These are phyloP conservation scores for Nineta flava DNA, from an alignment of 2,888 invertebrate genomes.

Conservation along the genomic window DNA sequence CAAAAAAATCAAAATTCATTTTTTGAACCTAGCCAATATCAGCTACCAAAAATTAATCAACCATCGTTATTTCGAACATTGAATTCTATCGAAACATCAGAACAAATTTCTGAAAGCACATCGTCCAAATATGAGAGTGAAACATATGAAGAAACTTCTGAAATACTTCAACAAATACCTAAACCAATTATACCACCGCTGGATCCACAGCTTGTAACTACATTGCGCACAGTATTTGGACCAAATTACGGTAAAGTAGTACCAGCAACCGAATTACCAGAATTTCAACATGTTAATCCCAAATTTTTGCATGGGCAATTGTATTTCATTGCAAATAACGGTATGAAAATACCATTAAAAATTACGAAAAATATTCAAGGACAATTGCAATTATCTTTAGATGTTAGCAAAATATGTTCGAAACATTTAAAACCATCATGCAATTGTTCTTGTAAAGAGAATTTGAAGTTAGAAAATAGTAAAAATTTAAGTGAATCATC, in stretches of 20 bases:
- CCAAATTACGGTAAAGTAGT: constrained; percentile 3
- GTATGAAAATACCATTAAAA: constrained; percentile 24
- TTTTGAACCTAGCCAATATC: too few species aligned
- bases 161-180: background rate
- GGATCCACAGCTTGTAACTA: background rate
- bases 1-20: too few species aligned
- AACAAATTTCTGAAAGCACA: too few species aligned
- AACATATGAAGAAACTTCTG: background rate
- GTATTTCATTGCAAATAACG: constrained; percentile 13
- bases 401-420: constrained; percentile 23
- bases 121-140: too few species aligned
- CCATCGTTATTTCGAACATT: too few species aligned
- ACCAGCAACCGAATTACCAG: constrained; percentile 1
- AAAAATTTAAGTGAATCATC: background rate
- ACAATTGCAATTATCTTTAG: constrained; percentile 22
- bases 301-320: constrained; percentile 20
- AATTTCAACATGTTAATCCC: constrained; percentile 9
- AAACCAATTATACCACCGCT: background rate
- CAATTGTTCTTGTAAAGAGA: background rate
- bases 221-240: background rate
- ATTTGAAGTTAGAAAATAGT: background rate
- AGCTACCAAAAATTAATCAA: too few species aligned
- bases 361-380: constrained; percentile 21
- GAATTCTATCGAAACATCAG: too few species aligned
- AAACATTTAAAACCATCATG: background rate